phyloP scores from a whole-genome alignment of 1,140 invertebrate species.

The Eriosoma lanigerum region DNA sequence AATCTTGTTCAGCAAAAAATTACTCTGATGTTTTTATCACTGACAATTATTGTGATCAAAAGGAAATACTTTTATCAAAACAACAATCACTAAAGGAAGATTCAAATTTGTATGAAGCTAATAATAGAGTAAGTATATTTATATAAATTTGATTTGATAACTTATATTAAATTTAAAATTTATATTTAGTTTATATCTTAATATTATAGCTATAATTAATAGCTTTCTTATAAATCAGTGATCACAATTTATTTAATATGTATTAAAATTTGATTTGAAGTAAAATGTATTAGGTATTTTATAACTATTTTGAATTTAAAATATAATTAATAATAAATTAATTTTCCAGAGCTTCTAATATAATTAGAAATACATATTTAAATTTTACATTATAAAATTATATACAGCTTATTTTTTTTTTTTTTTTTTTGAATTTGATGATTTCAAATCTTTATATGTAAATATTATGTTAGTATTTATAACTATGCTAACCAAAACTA shows the following conservation, averaged over 20 bases:
- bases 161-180: too few species aligned
- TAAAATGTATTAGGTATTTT: neutral
- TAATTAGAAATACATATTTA: too few species aligned
- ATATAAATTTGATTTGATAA: neutral
- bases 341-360: too few species aligned
- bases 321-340: neutral
- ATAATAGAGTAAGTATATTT: neutral
- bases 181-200: too few species aligned
- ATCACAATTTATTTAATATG: neutral
- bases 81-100: constrained; percentile 30
- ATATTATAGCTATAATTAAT: too few species aligned
- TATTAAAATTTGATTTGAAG: neutral
- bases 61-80: constrained; percentile 10
- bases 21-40: neutral
- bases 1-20: neutral
- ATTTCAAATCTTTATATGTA: too few species aligned
- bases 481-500: too few species aligned
- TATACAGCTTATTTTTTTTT: too few species aligned
- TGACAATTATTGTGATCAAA: constrained; percentile 33
- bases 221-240: neutral
- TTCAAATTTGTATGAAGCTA: neutral
- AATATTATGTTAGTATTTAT: too few species aligned
- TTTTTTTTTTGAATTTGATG: too few species aligned
- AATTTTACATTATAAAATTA: too few species aligned
- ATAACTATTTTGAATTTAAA: neutral